Base-by-base conservation (phyloP, 2,888 invertebrate species). In the Ennomos erosarius region DNA sequence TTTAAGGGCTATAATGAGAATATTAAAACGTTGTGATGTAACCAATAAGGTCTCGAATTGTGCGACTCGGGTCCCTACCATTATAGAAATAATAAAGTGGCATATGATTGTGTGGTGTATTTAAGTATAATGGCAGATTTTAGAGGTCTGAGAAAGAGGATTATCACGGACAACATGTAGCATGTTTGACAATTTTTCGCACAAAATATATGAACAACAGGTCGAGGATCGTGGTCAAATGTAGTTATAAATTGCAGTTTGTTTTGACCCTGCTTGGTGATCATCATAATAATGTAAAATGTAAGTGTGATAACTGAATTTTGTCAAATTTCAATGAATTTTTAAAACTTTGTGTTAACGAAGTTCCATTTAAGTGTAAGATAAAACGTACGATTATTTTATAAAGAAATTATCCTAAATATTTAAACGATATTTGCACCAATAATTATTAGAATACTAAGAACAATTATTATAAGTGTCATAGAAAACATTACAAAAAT, bases 401-500 rank as follows among this genome's bases (percentile, higher is more conserved):
- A 39, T 42, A 50, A 38, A 44, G 5, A 9, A 49, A 26, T 9
- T 46, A 56, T 43, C 35, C 40, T 54, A 55, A 46, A 47, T 34
- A 43, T 47, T 42, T 33, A 47, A 46, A 46, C 37, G 37, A 55
- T 42, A 45, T 10, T 55, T 47, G 54, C 46, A 59, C 50, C 42
- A 55, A 55, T 55, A 9, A 38, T 44, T 45, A 12, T 26, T 26
- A 49, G 36, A 42, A 36, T 45, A 36, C 36, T 38, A 39, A n/a
- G 26, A 59, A 59, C 45, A 54, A 49, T 10, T 50, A 44, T 43
- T 47, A n/a, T n/a, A n/a, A 12, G 60, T 52, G 26, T 57, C 38
- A 48, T 50, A 65, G 48, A 62, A 65, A 64, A 53, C 36, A 45
- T 52, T 64, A 61, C 55, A 65, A 59, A 62, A 36, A 12, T 51